Evolutionary conservation across 2,797 vertebrate genomes (phyloP).

Genomic region (Propithecus deckenii): DNA sequence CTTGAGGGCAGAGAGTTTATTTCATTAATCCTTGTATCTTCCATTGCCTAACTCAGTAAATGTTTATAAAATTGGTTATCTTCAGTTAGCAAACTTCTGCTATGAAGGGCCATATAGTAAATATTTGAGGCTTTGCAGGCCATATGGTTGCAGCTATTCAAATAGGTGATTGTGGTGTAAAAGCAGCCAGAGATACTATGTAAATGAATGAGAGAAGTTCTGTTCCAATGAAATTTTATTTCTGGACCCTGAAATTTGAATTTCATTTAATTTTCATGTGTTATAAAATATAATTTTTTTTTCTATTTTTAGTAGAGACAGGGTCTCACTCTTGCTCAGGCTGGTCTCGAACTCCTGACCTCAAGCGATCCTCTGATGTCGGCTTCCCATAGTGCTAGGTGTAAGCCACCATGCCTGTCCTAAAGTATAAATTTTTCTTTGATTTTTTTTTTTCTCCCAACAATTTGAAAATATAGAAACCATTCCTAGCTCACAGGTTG

Average conservation of each 20-base stretch:
- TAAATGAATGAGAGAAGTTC: background rate
- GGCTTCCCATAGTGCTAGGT: background rate
- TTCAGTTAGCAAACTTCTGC: background rate
- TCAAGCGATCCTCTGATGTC: background rate
- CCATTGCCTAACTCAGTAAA: background rate
- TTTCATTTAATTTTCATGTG: background rate
- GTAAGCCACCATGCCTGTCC: background rate
- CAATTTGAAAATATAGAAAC: constrained; percentile 25
- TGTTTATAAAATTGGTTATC: background rate
- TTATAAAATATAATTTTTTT: background rate
- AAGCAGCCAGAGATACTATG: background rate
- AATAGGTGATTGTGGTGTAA: background rate
- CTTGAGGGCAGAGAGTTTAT: background rate
- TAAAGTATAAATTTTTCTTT: background rate
- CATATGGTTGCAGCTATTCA: background rate
- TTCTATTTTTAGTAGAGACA: background rate
- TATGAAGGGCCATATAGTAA: background rate
- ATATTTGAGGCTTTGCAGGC: background rate
- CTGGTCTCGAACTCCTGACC: background rate
- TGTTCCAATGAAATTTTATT: constrained; percentile 11
- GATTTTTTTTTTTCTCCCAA: background rate
- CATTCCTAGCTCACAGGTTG: background rate
- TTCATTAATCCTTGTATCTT: constrained; percentile 25
- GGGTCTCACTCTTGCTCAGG: background rate
- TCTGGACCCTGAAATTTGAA: constrained; percentile 24